Base-by-base conservation (phyloP, 2,113 vertebrate genomes). In the Pteruthius melanotis region DNA sequence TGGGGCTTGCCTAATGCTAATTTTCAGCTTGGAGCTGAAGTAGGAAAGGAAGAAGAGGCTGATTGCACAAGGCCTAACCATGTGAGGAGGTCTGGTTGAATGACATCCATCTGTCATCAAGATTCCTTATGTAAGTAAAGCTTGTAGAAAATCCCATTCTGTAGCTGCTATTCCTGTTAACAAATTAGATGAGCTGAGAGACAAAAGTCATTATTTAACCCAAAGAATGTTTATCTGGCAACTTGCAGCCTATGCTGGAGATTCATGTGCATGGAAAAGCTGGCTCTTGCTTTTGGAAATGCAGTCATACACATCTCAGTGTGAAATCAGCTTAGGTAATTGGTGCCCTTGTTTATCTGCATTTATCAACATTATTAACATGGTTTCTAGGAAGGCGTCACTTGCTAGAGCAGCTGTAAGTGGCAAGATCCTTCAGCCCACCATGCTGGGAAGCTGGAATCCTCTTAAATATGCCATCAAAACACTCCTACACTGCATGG, bases 331-430 rank as follows among this genome's bases (percentile, higher is more conserved):
- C 47, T 92, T 78, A 65, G 69, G 33, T 68, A 90, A 86, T 63
- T 21, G 18, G 27, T 57, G 42, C 35, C 45, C 35, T 79, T 31
- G n/a, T 83, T 78, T 81, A 92, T 81, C 94, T 93, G 72, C 19
- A 86, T 70, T 90, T 89, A 90, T 83, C 80, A 78, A 37, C 22
- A 49, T 11, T 70, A 71, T 85, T 50, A 83, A 65, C 17, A 12
- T 44, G 72, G 39, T 83, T 95, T 95, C 95, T 93, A 92, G 95
- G 94, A 97, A 95, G 86, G 21, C 70, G 30, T 50, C 71, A 35
- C n/a, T 72, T 68, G 24, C 74, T 91, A 33, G 49, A 79, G 53
- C 69, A 76, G 37, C 53, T 42, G 37, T 49, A 83, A 80, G 40
- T 33, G 31, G 60, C 50, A 72, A 45, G 37, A 80, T 83, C 33